Evolutionary conservation across 2,888 invertebrate species (phyloP), one percentile per base, ranked within the genome.

Genomic region (Hedya salicella): DNA sequence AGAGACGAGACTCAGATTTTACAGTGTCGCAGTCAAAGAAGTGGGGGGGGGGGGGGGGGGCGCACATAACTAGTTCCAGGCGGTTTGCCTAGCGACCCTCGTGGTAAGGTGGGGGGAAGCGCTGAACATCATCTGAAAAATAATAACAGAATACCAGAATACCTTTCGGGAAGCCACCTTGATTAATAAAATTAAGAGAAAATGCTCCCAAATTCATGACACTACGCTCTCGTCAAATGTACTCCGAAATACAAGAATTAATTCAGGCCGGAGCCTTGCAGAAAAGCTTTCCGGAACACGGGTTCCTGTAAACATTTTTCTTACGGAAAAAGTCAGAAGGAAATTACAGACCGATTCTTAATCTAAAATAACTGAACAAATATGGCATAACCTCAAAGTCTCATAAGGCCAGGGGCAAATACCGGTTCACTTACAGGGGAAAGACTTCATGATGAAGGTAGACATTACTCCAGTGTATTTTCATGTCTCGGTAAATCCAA

Each of bases 391-490:
- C 52, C 3, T 36, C 52, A 19, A 52, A 39, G 5, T 52, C 36
- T 52, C 52, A 39, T 52, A 52, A 52, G n/a, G 39, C 6, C 52
- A 39, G 4, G 5, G 13, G 8, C 4, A 39, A 6, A 19, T 52
- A 0, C 52, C 52, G 6, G 6, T n/a, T 2, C 49, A 40, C 17
- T n/a, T 70, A 9, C 14, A 48, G 11, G 13, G 2, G 1, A 13
- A 17, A 17, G 72, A 69, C 19, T 72, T 25, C 17, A 50, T 69
- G 44, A 14, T 52, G 16, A 70, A 72, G 30, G 49, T 70, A 25
- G 67, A 72, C 48, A 44, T 70, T 6, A 68, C 69, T 4, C 67
- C 69, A 14, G 70, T 70, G 9, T 69, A 72, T 42, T 70, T 54
- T 17, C 69, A 70, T 42, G n/a, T 72, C 2, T 68, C 69, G 3